Conservation (phyloP, 2,797 vertebrate genomes). For the Fundulus diaphanus region DNA sequence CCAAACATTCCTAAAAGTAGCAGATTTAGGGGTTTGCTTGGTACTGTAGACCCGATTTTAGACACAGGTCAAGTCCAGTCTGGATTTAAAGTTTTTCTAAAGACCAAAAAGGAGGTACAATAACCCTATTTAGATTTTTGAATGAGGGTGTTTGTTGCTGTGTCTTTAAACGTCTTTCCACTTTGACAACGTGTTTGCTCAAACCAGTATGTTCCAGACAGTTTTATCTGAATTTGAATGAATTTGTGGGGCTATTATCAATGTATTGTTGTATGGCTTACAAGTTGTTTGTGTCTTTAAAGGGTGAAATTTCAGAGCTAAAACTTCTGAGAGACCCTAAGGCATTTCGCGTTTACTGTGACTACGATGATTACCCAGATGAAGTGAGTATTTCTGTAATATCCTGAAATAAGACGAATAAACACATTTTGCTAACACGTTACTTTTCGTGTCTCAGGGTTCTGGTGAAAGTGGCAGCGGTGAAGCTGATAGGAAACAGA, state of each 20-base stretch:
- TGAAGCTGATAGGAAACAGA: conserved; percentile 33
- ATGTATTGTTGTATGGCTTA: no score
- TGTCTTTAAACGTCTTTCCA: no score
- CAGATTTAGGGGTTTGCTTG: no score
- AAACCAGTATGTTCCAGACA: no score
- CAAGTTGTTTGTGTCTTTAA: conserved; percentile 9
- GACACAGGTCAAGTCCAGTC: no score
- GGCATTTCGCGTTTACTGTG: conserved; percentile 82
- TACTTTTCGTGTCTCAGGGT: conserved; percentile 43
- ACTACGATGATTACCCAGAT: conserved; percentile 85
- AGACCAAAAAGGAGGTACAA: no score
- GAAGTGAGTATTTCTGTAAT: conserved; percentile 55
- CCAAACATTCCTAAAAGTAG: no score
- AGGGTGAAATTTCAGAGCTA: conserved; percentile 89
- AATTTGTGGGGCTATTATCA: background rate
- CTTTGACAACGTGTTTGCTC: no score
- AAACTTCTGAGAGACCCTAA: conserved; percentile 81
- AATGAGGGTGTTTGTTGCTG: no score
- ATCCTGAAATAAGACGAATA: background rate
- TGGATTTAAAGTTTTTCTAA: no score
- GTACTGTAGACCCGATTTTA: no score
- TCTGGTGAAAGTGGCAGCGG: conserved; percentile 80
- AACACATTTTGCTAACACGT: background rate
- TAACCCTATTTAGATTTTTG: no score
- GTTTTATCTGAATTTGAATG: background rate